Evolutionary conservation across 2,888 invertebrate species (phyloP).

Genomic region (Agrochola lychnidis): DNA sequence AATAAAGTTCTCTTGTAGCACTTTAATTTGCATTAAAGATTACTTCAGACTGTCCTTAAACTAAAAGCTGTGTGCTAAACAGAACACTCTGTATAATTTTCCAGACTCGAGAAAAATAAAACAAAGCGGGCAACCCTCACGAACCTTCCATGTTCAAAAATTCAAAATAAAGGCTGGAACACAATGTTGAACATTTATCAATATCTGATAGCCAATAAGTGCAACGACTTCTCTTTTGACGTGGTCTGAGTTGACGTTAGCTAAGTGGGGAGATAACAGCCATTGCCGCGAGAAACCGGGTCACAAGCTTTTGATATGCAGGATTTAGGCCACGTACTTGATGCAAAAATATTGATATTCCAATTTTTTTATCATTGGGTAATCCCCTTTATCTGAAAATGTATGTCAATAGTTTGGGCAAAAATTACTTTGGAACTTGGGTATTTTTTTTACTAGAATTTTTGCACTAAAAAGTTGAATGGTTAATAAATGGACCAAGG

Average conservation of each 20-base stretch:
- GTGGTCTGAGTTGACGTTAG: conserved; percentile 52
- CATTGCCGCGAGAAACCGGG: conserved; percentile 71
- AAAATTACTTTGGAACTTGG: background rate
- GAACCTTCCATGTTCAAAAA: conserved; percentile 3
- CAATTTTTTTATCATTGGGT: conserved; percentile 40
- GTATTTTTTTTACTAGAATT: background rate
- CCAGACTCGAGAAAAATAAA: background rate
- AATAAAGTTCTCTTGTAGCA: background rate
- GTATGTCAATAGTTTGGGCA: background rate
- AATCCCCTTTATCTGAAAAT: conserved; percentile 30
- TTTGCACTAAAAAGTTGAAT: background rate
- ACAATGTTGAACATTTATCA: conserved; percentile 51
- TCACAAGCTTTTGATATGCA: conserved; percentile 69
- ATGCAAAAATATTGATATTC: conserved; percentile 49
- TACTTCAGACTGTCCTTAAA: background rate
- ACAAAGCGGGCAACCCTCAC: background rate
- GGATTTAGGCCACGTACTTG: conserved; percentile 66
- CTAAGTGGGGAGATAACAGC: conserved; percentile 73
- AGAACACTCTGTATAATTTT: conserved; percentile 9
- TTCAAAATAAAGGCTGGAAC: conserved; percentile 20
- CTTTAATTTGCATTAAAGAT: background rate
- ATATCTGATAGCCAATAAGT: conserved; percentile 70
- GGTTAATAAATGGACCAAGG: background rate
- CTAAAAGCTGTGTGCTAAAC: background rate
- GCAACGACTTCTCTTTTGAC: conserved; percentile 67